Conservation (phyloP, 2,888 invertebrate genomes). For the Drosophila siamana region DNA sequence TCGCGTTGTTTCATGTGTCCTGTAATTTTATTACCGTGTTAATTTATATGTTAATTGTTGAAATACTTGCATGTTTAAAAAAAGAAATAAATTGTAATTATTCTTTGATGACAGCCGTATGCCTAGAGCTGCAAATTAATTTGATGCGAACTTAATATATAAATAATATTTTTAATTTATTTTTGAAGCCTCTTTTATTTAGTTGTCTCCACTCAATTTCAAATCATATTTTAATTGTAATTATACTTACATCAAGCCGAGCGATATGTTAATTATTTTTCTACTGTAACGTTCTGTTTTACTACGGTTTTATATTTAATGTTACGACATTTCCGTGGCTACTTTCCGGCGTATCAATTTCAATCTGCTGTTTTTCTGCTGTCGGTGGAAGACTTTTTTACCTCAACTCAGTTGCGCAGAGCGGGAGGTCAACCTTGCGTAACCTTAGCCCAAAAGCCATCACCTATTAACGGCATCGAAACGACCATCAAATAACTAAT, state of each 20-base stretch:
- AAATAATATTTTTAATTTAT: too few relatives aligned
- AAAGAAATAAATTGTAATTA: too few relatives aligned
- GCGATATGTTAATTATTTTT: neutral
- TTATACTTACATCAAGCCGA: too few relatives aligned
- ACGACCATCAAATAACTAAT: constrained; percentile 53
- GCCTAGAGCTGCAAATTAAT: too few relatives aligned
- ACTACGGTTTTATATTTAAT: neutral
- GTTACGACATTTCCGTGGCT: neutral
- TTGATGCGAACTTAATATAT: too few relatives aligned
- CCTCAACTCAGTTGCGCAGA: neutral
- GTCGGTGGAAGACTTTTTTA: neutral
- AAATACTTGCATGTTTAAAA: too few relatives aligned
- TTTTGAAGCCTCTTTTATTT: too few relatives aligned
- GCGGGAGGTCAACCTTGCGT: constrained; percentile 30
- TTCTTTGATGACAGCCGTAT: too few relatives aligned
- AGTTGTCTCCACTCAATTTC: too few relatives aligned
- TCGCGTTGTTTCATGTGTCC: neutral
- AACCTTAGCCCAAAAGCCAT: constrained; percentile 46
- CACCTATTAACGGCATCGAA: constrained; percentile 27
- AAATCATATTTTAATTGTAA: too few relatives aligned
- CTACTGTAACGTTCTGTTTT: neutral
- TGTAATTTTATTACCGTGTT: neutral
- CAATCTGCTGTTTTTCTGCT: neutral
- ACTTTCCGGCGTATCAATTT: neutral
- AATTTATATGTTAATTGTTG: too few relatives aligned